Conservation (phyloP, 2,888 invertebrate species). For the Odontocolon sp. region DNA sequence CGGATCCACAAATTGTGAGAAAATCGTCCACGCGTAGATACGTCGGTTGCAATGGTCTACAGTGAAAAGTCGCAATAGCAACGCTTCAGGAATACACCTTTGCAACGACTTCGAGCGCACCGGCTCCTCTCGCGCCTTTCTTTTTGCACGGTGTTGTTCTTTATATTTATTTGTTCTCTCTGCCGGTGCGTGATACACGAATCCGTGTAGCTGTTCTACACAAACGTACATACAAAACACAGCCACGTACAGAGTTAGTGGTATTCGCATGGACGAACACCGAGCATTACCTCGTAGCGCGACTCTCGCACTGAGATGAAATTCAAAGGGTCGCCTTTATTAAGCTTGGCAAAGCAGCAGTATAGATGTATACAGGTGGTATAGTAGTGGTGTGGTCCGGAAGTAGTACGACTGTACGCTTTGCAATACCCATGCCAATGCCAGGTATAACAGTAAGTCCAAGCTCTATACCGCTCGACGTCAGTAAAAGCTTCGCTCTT, state of each 20-base stretch:
- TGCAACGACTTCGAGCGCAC: neutral
- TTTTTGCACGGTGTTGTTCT: neutral
- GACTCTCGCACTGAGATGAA: neutral
- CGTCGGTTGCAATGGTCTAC: neutral
- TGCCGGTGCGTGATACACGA: neutral
- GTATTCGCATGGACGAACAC: constrained; percentile 9
- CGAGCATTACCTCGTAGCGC: neutral
- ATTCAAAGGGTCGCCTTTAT: constrained; percentile 38
- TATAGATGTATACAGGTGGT: neutral
- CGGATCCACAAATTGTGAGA: too few species aligned
- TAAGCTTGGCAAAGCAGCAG: constrained; percentile 4
- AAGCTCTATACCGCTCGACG: constrained; percentile 1
- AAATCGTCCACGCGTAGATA: neutral
- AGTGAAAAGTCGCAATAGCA: constrained; percentile 38
- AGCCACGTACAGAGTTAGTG: too few species aligned
- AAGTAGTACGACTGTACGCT: constrained; percentile 18
- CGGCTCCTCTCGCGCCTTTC: constrained; percentile 8
- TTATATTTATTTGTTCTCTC: constrained; percentile 10
- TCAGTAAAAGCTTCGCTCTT: constrained; percentile 44
- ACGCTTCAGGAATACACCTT: constrained; percentile 4
- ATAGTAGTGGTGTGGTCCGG: neutral
- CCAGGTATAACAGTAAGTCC: neutral
- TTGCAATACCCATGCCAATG: constrained; percentile 14
- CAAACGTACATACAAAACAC: neutral
- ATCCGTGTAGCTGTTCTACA: neutral